Conservation (phyloP, 2,888 invertebrate species). For the Tenthredo distinguenda region DNA sequence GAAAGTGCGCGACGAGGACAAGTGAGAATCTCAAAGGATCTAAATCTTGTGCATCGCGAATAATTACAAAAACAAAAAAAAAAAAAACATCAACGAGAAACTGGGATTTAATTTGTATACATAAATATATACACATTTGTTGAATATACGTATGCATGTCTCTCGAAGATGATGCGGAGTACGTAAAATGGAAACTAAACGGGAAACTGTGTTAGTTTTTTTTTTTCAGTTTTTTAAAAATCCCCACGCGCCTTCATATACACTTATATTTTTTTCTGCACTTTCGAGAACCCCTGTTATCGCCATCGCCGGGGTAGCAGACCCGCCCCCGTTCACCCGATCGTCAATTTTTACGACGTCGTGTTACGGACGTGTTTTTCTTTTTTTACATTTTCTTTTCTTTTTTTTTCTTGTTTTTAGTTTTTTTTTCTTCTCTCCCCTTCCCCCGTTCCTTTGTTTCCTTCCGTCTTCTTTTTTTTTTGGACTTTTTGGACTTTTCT, state of each 20-base stretch:
- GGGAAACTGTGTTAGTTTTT: too few species aligned
- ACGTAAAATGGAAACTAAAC: too few species aligned
- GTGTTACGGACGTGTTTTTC: conserved; percentile 3
- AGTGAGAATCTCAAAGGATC: too few species aligned
- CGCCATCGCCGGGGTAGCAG: conserved; percentile 9
- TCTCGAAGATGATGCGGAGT: too few species aligned
- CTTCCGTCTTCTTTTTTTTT: too few species aligned
- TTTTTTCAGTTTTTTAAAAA: not conserved
- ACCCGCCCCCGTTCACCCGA: not conserved
- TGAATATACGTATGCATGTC: too few species aligned
- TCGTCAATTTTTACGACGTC: conserved; percentile 25
- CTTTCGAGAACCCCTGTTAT: conserved; percentile 13
- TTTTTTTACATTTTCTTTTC: not conserved
- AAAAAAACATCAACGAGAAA: too few species aligned
- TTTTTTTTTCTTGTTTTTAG: not conserved
- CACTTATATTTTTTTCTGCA: not conserved
- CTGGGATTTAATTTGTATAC: too few species aligned
- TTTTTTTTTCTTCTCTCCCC: not conserved
- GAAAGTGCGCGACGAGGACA: too few species aligned
- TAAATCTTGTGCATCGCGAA: too few species aligned
- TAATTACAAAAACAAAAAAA: too few species aligned
- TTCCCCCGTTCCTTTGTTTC: not conserved
- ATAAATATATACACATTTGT: too few species aligned
- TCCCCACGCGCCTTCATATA: not conserved
- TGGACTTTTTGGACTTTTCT: not conserved